Evolutionary conservation across 2,888 invertebrate species (phyloP), one percentile per base, ranked within the genome.

Genomic region (Melitaea athalia): DNA sequence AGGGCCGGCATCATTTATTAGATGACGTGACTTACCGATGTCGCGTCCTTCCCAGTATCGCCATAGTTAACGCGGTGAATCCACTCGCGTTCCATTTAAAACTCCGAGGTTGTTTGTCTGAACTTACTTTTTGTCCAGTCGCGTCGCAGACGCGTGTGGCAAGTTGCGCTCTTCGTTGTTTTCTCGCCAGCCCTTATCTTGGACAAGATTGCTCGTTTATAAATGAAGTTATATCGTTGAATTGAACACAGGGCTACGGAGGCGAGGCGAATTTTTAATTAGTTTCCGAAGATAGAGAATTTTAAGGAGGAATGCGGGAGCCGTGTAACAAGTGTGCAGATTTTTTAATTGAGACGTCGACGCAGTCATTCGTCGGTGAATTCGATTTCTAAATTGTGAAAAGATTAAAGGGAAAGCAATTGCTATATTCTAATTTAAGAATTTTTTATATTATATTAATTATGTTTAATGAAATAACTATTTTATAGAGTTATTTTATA

Each of bases 171-270:
- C 88, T 91, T 91, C 89, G 91, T 91, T 91, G 91, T 92, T 91
- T 91, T 91, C 92, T 91, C 89, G 83, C 88, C 88, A 88, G 85
- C 79, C 77, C 88, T 92, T 92, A 91, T 92, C 91, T 89, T 82
- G 79, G 85, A 91, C 92, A 91, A 92, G 91, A 91, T 91, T 90
- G 90, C 90, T 89, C 89, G 88, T 91, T 90, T 92, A 91, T 91
- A 91, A 92, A 92, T 92, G 90, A 92, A 92, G 92, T 92, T 92
- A 92, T 92, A 92, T 89, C 88, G 88, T 83, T 86, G 89, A 91
- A 89, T 91, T 91, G 89, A 89, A 89, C 90, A 89, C 82, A 85
- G 83, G 83, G 81, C 86, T 81, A 86, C 81, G 86, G 81, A 87
- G 90, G 87, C 88, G 89, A 87, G 81, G 89, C 91, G 91, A 91